Conservation (phyloP, 2,888 invertebrate genomes). For the Meandrusa payeni region DNA sequence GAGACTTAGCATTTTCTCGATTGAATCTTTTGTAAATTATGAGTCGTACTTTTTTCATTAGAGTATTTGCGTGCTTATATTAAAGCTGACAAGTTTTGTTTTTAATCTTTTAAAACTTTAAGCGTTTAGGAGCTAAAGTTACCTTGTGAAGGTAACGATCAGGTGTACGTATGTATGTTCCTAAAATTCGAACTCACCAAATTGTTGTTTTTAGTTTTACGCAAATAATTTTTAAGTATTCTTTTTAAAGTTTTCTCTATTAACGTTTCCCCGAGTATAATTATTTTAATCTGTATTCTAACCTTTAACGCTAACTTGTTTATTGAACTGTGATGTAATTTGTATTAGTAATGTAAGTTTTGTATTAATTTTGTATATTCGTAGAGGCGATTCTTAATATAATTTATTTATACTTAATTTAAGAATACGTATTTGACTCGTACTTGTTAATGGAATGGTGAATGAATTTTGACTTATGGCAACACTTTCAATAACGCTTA, state of each 20-base stretch:
- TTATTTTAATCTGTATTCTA: conserved; percentile 69
- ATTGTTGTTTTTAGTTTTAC: conserved; percentile 55
- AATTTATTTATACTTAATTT: conserved; percentile 74
- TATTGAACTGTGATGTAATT: conserved; percentile 81
- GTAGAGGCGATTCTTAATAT: conserved; percentile 75
- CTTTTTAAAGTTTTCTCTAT: conserved; percentile 47
- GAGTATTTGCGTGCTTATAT: conserved; percentile 36
- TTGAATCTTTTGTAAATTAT: conserved; percentile 57
- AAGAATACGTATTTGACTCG: conserved; percentile 56
- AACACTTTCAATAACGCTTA: neutral
- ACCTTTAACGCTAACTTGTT: conserved; percentile 71
- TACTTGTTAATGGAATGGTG: conserved; percentile 39
- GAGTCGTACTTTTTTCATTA: conserved; percentile 44
- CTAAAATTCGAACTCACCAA: conserved; percentile 74
- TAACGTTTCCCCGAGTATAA: conserved; percentile 39
- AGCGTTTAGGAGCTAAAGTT: conserved; percentile 37
- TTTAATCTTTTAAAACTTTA: conserved; percentile 32
- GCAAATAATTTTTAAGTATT: conserved; percentile 53
- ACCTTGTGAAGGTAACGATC: conserved; percentile 58
- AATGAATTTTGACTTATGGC: conserved; percentile 41
- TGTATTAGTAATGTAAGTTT: conserved; percentile 75
- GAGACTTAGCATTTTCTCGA: conserved; percentile 42
- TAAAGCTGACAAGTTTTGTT: conserved; percentile 31
- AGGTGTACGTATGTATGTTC: conserved; percentile 56
- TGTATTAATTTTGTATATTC: conserved; percentile 80